Percentiles rank a stretch among this genome's conserved stretches.
These are phyloP conservation scores for Eupithecia tripunctaria DNA, from an alignment of 2,888 invertebrate genomes.

Conservation along the genomic window DNA sequence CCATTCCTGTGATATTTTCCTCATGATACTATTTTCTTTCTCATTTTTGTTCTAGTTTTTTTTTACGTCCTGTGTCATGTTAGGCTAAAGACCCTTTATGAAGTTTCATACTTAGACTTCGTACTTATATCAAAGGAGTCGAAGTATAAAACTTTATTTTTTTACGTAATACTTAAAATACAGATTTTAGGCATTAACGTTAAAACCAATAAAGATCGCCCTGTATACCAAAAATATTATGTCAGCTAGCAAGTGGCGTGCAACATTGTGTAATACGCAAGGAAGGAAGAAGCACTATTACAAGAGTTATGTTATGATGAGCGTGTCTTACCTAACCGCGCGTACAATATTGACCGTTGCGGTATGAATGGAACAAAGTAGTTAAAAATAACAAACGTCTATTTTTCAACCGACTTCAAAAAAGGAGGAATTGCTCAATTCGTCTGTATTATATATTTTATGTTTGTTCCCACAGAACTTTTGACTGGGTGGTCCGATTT, in stretches of 20 bases:
- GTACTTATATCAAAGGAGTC: too few relatives aligned
- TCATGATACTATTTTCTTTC: not conserved
- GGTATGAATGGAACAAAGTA: conserved; percentile 29
- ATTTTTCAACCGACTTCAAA: too few relatives aligned
- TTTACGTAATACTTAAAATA: too few relatives aligned
- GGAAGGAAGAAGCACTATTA: conserved; percentile 70
- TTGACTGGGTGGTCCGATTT: too few relatives aligned
- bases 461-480: too few relatives aligned
- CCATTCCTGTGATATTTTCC: not conserved
- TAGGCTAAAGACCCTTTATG: not conserved
- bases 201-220: not conserved
- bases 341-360: conserved; percentile 50
- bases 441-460: too few relatives aligned
- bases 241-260: conserved; percentile 52
- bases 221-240: conserved; percentile 29
- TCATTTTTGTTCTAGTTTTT: not conserved
- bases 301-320: conserved; percentile 62
- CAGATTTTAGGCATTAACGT: too few relatives aligned
- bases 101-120: not conserved
- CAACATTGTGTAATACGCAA: conserved; percentile 66
- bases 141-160: too few relatives aligned
- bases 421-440: too few relatives aligned
- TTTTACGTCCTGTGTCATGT: not conserved
- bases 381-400: too few relatives aligned
- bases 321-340: conserved; percentile 63